These are phyloP conservation scores for Empis stercorea DNA, from an alignment of 2,888 invertebrate genomes.

Conservation along the genomic window DNA sequence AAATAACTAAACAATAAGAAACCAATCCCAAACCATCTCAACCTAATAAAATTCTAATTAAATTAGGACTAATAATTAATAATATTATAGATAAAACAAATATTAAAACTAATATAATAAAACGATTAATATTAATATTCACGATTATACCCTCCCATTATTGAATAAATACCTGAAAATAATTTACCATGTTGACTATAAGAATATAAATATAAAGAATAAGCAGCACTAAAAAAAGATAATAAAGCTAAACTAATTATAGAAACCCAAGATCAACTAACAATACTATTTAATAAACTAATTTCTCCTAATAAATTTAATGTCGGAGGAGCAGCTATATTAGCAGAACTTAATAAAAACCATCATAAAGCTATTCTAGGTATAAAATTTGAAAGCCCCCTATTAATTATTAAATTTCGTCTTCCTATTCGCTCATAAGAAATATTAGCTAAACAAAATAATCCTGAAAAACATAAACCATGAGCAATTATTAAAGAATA, in stretches of 20 bases:
- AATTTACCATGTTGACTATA: conserved; percentile 47
- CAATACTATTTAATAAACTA: conserved; percentile 46
- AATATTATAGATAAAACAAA: conserved; percentile 55
- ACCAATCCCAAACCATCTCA: conserved; percentile 60
- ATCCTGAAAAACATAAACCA: conserved; percentile 51
- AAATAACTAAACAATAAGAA: conserved; percentile 53
- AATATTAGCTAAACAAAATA: conserved; percentile 54
- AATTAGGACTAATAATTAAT: conserved; percentile 55
- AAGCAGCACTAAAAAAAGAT: conserved; percentile 51
- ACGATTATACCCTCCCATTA: conserved; percentile 38
- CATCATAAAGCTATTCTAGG: conserved; percentile 47
- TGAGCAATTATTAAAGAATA: conserved; percentile 50
- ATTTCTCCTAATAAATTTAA: conserved; percentile 56
- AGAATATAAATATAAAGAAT: conserved; percentile 51
- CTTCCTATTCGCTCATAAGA: conserved; percentile 46
- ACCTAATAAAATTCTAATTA: conserved; percentile 56
- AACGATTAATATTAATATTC: conserved; percentile 49
- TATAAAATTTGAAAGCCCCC: conserved; percentile 46
- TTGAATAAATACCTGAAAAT: conserved; percentile 39
- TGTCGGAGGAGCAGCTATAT: conserved; percentile 54
- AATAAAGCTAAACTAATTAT: conserved; percentile 43
- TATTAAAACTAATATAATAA: conserved; percentile 50
- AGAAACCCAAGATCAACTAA: conserved; percentile 39
- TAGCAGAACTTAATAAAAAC: conserved; percentile 49
- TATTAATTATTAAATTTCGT: conserved; percentile 50